phyloP scores from a whole-genome alignment of 2,113 vertebrate species.

The Cyphomyrus discorhynchus region DNA sequence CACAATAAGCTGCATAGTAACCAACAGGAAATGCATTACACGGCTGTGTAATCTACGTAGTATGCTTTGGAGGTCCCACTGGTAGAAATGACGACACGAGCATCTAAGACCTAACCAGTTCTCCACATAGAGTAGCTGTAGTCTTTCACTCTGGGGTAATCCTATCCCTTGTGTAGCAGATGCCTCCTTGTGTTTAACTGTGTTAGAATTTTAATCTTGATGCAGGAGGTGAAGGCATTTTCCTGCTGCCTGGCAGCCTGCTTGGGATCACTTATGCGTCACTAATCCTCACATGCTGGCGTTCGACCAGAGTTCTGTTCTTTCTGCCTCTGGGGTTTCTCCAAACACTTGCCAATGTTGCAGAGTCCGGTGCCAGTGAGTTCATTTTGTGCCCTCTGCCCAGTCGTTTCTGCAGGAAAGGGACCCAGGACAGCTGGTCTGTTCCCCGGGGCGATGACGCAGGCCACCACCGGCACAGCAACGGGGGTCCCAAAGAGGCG shows the following conservation, averaged over 20 bases:
- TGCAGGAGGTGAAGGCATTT: not conserved
- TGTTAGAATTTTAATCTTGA: not conserved
- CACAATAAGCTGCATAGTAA: not conserved
- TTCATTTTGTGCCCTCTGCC: not conserved
- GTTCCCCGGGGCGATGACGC: conserved; percentile 44
- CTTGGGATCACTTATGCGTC: not conserved
- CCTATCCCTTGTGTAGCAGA: not conserved
- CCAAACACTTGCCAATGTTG: not conserved
- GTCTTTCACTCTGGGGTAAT: not conserved
- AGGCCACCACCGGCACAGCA: conserved; percentile 20
- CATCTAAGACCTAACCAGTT: not conserved
- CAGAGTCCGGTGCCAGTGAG: not conserved
- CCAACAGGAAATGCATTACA: not conserved
- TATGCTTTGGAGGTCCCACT: not conserved
- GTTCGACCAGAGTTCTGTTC: not conserved
- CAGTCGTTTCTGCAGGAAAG: conserved; percentile 60
- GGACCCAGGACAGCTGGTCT: conserved; percentile 55
- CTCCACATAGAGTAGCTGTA: not conserved
- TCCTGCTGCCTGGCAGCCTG: not conserved
- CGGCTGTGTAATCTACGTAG: not conserved
- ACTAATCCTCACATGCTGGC: not conserved
- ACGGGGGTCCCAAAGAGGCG: conserved; percentile 36
- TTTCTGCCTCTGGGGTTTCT: not conserved
- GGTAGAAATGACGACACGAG: not conserved
- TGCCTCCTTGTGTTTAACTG: not conserved